Base-by-base conservation (phyloP, 1,140 invertebrate species). In the Scaptomyza graminum region DNA sequence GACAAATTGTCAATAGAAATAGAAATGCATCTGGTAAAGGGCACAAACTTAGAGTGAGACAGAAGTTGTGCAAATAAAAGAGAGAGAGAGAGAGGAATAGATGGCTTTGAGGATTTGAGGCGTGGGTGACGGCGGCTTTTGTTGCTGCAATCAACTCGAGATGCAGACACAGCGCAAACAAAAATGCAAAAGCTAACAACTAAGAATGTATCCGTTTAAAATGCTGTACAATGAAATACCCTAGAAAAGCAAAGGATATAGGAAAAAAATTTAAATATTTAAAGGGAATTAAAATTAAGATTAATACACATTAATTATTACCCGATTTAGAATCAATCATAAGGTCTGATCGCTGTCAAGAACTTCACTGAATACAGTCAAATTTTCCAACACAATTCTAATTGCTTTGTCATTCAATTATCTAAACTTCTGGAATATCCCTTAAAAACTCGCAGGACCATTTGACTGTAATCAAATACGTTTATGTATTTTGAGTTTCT, bases 121-220 rank as follows among this genome's bases (percentile, higher is more conserved):
- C 46, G 51, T 69, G 79, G 60, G 61, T 41, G 68, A 49, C 8
- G 31, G 31, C 31, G 31, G 31, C 31, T 34, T 6, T 57, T 52
- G 60, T 46, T 59, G 51, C 41, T 84, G 81, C 81, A 85, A 85
- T 85, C 82, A 87, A 82, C 82, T 78, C 83, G 74, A 77, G 77
- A 78, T 72, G 63, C 82, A 85, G 82, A 85, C 82, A 69, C 44
- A 69, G 56, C 13, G 82, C 78, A 85, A 85, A 85, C 81, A 84
- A 77, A 34, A 74, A 63, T 74, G 82, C 65, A 80, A 76, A 76
- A 73, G 76, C 80, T 80, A 83, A 83, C 79, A 72, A 51, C n/a
- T 37, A 22, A 22, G n/a, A 8, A 46, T 56, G 31, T 12, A 5
- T 9, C 3, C 1, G 16, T 11, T 0, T 1, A 39, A 13, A n/a